Conservation (phyloP, 2,888 invertebrate species). For the Drosophila falleni region DNA sequence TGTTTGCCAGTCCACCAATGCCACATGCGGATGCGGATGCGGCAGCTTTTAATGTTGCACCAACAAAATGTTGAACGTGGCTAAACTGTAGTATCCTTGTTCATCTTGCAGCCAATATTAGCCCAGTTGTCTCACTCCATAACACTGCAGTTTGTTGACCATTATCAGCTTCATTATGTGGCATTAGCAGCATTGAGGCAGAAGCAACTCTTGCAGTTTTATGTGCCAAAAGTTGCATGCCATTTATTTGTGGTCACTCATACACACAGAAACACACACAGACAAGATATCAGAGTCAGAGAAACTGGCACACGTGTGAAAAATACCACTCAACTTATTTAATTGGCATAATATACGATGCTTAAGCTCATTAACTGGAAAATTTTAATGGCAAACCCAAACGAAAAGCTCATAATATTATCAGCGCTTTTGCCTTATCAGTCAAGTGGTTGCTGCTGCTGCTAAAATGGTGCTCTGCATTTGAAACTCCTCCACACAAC, state of each 20-base stretch:
- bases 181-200: conserved; percentile 63
- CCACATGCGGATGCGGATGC: conserved; percentile 1
- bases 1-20: not conserved
- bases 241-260: conserved; percentile 66
- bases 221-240: conserved; percentile 74
- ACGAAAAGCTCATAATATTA: conserved; percentile 42
- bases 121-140: conserved; percentile 11
- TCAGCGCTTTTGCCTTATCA: conserved; percentile 60
- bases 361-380: conserved; percentile 67
- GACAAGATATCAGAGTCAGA: not conserved
- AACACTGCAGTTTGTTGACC: conserved; percentile 48
- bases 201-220: conserved; percentile 49
- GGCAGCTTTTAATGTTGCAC: conserved; percentile 48
- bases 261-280: conserved; percentile 10
- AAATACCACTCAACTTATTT: conserved; percentile 56
- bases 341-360: conserved; percentile 70
- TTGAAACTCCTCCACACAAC: conserved; percentile 33
- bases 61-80: conserved; percentile 64
- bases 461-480: conserved; percentile 18
- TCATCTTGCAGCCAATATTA: conserved; percentile 40
- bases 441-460: conserved; percentile 46
- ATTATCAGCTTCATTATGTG: conserved; percentile 81
- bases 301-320: conserved; percentile 22
- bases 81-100: conserved; percentile 27
- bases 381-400: conserved; percentile 53